Evolutionary conservation across 2,888 invertebrate species (phyloP).

Genomic region (Xanthia togata): DNA sequence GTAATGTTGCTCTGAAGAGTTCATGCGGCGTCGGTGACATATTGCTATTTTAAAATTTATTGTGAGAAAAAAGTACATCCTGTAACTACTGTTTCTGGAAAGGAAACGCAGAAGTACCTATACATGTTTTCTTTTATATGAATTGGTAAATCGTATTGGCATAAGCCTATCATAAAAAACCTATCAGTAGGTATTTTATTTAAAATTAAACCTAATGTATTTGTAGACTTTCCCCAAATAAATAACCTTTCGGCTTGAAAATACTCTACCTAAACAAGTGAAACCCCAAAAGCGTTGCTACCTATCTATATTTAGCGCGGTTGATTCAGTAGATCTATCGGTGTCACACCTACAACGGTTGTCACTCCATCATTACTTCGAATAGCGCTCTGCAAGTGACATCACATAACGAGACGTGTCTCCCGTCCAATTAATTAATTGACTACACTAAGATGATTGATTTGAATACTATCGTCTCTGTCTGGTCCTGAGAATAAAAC

Average conservation of each 20-base stretch:
- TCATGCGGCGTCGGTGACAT: slow-evolving; percentile 7
- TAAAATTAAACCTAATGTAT: slow-evolving; percentile 17
- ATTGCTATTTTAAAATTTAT: neutral
- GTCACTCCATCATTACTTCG: slow-evolving; percentile 56
- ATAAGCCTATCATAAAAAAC: neutral
- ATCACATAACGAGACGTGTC: slow-evolving; percentile 34
- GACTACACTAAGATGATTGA: slow-evolving; percentile 50
- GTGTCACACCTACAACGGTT: slow-evolving; percentile 32
- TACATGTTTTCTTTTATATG: neutral
- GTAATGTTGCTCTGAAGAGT: slow-evolving; percentile 31
- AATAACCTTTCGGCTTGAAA: slow-evolving; percentile 39
- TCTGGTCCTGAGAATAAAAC: neutral
- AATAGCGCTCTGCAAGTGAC: slow-evolving; percentile 51
- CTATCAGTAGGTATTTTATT: neutral
- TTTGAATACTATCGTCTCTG: slow-evolving; percentile 15
- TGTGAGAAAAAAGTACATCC: neutral
- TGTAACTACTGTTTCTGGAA: neutral
- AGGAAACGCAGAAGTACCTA: neutral
- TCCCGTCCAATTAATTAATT: slow-evolving; percentile 56
- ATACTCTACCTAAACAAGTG: slow-evolving; percentile 19
- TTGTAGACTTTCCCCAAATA: slow-evolving; percentile 29
- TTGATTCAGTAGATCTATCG: slow-evolving; percentile 27
- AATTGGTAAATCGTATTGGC: neutral
- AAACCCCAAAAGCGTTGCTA: slow-evolving; percentile 4
- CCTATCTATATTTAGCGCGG: slow-evolving; percentile 44